phyloP scores from a whole-genome alignment of 2,888 invertebrate species.

The Argynnis bischoffii region DNA sequence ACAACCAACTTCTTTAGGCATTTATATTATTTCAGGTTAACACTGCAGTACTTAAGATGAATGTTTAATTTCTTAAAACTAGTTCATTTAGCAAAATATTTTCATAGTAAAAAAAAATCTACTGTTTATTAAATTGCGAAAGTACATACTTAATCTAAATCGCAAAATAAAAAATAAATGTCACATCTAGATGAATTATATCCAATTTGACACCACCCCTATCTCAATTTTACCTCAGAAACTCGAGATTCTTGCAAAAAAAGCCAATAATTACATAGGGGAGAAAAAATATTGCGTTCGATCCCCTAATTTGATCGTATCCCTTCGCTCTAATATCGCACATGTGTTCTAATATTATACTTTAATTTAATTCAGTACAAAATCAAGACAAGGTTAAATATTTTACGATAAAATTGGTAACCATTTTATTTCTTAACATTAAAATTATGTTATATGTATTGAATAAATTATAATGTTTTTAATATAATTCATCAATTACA shows the following conservation, averaged over 20 bases:
- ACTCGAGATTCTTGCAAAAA: slow-evolving; percentile 65
- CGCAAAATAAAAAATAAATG: neutral
- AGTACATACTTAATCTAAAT: neutral
- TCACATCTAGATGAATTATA: slow-evolving; percentile 32
- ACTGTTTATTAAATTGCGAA: no score
- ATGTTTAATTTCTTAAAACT: no score
- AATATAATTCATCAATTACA: no score
- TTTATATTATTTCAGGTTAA: no score
- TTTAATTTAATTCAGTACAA: slow-evolving; percentile 26
- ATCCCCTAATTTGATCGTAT: slow-evolving; percentile 50
- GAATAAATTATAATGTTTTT: no score
- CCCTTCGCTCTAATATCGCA: slow-evolving; percentile 32
- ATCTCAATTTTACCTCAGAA: slow-evolving; percentile 51
- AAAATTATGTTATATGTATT: neutral
- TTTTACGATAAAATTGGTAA: neutral
- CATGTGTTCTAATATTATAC: slow-evolving; percentile 27
- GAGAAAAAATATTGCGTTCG: slow-evolving; percentile 55
- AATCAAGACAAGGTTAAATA: neutral
- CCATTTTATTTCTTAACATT: neutral
- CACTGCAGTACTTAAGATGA: no score
- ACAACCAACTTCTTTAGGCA: no score
- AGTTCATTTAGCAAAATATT: no score
- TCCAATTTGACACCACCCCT: slow-evolving; percentile 42
- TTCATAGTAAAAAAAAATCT: no score
- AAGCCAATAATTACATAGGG: slow-evolving; percentile 67